Percentiles rank a stretch among this genome's conserved stretches.
phyloP scores from a whole-genome alignment of 2,888 invertebrate species.

The Rotaria macrura region DNA sequence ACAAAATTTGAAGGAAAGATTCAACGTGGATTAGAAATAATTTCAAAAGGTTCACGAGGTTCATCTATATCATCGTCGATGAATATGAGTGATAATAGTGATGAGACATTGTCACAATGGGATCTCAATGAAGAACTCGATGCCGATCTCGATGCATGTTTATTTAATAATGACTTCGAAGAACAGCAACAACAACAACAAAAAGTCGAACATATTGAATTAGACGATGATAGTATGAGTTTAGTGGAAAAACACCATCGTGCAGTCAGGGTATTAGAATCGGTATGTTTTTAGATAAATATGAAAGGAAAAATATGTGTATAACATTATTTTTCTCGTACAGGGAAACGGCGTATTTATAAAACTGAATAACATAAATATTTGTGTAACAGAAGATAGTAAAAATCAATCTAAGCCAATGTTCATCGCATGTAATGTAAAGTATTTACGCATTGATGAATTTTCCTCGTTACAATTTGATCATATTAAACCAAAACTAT shows the following conservation, averaged over 20 bases:
- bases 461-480: neutral
- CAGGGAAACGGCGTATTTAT: neutral
- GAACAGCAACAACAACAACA: constrained; percentile 17
- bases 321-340: neutral
- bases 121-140: neutral
- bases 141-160: neutral
- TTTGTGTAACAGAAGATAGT: neutral
- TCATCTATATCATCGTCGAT: neutral
- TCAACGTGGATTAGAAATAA: neutral
- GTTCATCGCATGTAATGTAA: neutral
- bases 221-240: constrained; percentile 10
- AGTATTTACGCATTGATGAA: constrained; percentile 16
- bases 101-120: neutral
- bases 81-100: neutral
- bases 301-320: neutral
- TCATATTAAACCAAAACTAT: neutral
- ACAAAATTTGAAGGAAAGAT: neutral
- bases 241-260: neutral
- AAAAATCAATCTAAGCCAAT: neutral
- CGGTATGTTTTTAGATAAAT: neutral
- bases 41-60: neutral
- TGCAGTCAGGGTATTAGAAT: neutral
- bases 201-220: neutral
- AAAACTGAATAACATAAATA: neutral
- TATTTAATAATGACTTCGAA: neutral